phyloP scores from a whole-genome alignment of 35 echinoderm and acorn worm genomes.

The Apostichopus parvimensis region DNA sequence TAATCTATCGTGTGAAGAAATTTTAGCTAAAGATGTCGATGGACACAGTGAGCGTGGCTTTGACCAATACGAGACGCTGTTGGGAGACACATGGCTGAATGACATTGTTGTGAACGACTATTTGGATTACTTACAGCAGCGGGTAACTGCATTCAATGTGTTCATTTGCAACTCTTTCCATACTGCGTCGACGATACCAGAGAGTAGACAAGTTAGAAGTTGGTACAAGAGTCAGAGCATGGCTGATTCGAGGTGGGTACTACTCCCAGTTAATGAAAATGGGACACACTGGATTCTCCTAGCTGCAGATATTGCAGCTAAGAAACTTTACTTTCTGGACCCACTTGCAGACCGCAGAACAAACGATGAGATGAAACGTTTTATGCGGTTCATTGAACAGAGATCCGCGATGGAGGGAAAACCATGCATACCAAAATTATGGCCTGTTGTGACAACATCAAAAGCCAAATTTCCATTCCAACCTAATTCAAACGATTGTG shows the following conservation, averaged over 20 bases:
- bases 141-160: background rate
- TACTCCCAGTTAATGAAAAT: background rate
- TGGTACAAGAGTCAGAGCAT: constrained; percentile 15
- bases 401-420: constrained; percentile 9
- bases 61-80: background rate
- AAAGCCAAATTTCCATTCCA: no score
- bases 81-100: background rate
- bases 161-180: constrained; percentile 12
- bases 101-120: background rate
- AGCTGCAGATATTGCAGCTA: background rate
- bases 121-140: background rate
- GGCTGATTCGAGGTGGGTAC: background rate
- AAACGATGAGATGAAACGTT: background rate
- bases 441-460: no score
- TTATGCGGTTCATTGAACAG: background rate
- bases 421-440: background rate
- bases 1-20: no score
- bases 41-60: background rate
- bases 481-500: no score
- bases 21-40: no score
- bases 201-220: background rate
- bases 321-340: constrained; percentile 6
- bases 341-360: background rate
- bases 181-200: no score
- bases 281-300: background rate